Base-by-base conservation (phyloP, 2,888 invertebrate genomes). In the Isotomurus palustris region DNA sequence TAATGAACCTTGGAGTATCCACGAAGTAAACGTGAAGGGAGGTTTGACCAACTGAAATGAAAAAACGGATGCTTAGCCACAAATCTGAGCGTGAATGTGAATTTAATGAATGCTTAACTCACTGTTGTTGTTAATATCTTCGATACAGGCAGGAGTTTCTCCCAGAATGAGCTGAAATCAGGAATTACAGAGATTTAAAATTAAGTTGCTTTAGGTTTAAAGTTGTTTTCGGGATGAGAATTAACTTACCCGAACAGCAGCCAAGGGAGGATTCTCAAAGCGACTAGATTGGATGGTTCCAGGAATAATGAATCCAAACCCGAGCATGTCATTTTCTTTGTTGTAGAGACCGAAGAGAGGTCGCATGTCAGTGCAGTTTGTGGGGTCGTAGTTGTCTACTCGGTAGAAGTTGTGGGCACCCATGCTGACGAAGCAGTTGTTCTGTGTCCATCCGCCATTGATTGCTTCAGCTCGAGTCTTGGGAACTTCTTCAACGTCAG, bases 391-490 rank as follows among this genome's bases (percentile, higher is more conserved):
- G 5, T 52, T 51, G 1, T 60, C 53, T 3, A 63, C 56, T 8
- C 21, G 32, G 45, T 40, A 38, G 36, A 60, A 60, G 45, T 60
- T 60, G 35, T 60, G 60, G 60, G 12, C 25, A 5, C 67, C 69
- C 69, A 69, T 69, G 14, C 53, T 58, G n/a, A 43, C 44, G 38
- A 67, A 66, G 44, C 69, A 69, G 21, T 57, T 53, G 17, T 69
- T 69, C 24, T 60, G 35, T 6, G 67, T 58, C 64, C 64, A 69
- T 43, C 58, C 60, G n/a, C 49, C 29, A 3, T 10, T 51, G 32
- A 47, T 52, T 12, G 59, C 60, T 1, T 47, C 59, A 22, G 38
- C n/a, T 21, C 68, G 41, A 28, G 54, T 58, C 10, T 19, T 8
- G 0, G 68, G 63, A 10, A 58, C 58, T 47, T 52, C 21, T 12